Conservation (phyloP, 1,140 invertebrate species). For the Anthonomus grandis region DNA sequence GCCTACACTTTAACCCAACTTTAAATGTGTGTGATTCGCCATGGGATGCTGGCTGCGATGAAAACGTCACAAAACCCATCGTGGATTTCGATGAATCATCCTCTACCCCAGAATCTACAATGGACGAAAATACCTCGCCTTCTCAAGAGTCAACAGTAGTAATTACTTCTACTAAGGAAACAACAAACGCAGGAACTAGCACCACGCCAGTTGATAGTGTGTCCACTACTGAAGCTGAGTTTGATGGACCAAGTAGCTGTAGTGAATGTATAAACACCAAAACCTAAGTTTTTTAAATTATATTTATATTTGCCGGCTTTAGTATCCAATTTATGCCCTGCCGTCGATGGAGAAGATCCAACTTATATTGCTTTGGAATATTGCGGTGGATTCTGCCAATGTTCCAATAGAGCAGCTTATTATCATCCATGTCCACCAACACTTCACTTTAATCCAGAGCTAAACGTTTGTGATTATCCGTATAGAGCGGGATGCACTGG, state of each 20-base stretch:
- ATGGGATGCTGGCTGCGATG: constrained; percentile 10
- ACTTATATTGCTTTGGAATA: constrained; percentile 38
- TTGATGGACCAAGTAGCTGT: constrained; percentile 4
- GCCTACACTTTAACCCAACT: constrained; percentile 54
- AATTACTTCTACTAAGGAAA: no score
- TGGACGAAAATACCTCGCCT: no score
- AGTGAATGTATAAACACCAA: neutral
- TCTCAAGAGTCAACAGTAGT: no score
- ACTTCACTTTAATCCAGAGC: constrained; percentile 54
- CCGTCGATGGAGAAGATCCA: constrained; percentile 22
- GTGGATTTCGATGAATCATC: no score
- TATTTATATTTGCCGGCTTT: neutral
- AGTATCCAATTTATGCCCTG: constrained; percentile 18
- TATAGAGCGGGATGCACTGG: constrained; percentile 22
- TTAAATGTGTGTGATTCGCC: constrained; percentile 56
- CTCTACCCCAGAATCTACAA: no score
- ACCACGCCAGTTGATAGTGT: no score
- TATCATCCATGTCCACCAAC: constrained; percentile 50
- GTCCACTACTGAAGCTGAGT: no score
- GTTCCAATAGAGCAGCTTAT: constrained; percentile 51
- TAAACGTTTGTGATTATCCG: constrained; percentile 56
- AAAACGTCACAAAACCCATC: no score
- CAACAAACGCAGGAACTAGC: no score
- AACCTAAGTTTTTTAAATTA: neutral
- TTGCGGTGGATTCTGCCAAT: constrained; percentile 59